Base-by-base conservation (phyloP, 2,888 invertebrate species). In the Punctoribates punctum region DNA sequence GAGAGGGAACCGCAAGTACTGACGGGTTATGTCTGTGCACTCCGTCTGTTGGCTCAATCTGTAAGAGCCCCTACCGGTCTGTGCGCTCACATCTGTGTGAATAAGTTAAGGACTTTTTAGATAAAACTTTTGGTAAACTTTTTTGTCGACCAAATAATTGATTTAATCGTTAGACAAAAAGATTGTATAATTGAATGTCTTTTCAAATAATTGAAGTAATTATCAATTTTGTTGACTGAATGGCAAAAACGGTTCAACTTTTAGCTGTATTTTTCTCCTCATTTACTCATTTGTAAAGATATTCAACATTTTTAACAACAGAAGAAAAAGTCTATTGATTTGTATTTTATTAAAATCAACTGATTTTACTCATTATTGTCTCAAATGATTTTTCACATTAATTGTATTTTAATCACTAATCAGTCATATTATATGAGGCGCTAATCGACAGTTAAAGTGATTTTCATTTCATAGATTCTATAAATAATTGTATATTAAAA, bases 1-100 rank as follows among this genome's bases (percentile, higher is more conserved):
- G 27, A 72, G 72, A 72, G 23, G 72, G 72, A 72, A 72, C 72
- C 48, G 20, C 48, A n/a, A 25, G 48, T 48, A 25, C 25, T 72
- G 38, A n/a, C 38, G 27, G 20, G 20, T 23, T 25, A 25, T 60
- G 13, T 8, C n/a, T 67, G n/a, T 67, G 42, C 42, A 11, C 42
- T 42, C 42, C 13, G 42, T 11, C 42, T 42, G 13, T 42, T 42
- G 42, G 42, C 42, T 42, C 42, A 9, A 42, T 11, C 42, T 42
- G 1, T 42, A 11, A 42, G 42, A 42, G 42, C 42, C 42, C 11
- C 13, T 42, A 42, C 1, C 42, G 42, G 42, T 42, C 42, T 42
- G 42, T 42, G 42, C 42, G 42, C 42, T 42, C 8, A 42, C 42
- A 42, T 9, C 13, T 9, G 42, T 42, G 42, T 8, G 11, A 42